phyloP scores from a whole-genome alignment of 2,888 invertebrate genomes.

The Synergus umbraculus region DNA sequence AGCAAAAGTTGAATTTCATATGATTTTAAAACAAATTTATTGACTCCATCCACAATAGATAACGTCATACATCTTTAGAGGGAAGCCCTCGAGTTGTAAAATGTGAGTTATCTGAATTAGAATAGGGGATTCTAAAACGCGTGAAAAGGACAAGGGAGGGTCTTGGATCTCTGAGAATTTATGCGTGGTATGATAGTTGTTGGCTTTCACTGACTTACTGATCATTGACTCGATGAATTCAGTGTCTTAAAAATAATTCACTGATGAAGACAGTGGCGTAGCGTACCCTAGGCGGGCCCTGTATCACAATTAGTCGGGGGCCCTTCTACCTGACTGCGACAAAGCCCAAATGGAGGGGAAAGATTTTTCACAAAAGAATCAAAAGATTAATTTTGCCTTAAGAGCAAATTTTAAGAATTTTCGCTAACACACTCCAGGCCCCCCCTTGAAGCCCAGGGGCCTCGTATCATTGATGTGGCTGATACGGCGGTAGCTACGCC shows the following conservation, averaged over 20 bases:
- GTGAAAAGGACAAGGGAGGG: not conserved
- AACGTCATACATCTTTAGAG: not conserved
- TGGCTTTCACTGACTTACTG: slow-evolving; percentile 12
- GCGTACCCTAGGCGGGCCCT: too few species aligned
- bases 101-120: slow-evolving; percentile 9
- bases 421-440: too few species aligned
- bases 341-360: too few species aligned
- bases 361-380: too few species aligned
- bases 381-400: too few species aligned
- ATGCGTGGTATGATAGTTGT: not conserved
- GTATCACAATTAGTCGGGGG: too few species aligned
- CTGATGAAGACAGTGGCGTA: not conserved
- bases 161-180: not conserved
- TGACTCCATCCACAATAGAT: not conserved
- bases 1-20: not conserved
- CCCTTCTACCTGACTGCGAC: too few species aligned
- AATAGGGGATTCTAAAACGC: slow-evolving; percentile 14
- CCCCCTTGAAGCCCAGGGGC: too few species aligned
- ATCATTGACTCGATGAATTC: not conserved
- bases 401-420: too few species aligned
- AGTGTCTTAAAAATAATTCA: not conserved
- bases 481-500: too few species aligned
- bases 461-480: too few species aligned
- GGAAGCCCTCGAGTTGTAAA: not conserved
- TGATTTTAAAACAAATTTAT: not conserved